These are phyloP conservation scores for Formica aserva DNA, from an alignment of 2,888 invertebrate genomes.

Conservation along the genomic window DNA sequence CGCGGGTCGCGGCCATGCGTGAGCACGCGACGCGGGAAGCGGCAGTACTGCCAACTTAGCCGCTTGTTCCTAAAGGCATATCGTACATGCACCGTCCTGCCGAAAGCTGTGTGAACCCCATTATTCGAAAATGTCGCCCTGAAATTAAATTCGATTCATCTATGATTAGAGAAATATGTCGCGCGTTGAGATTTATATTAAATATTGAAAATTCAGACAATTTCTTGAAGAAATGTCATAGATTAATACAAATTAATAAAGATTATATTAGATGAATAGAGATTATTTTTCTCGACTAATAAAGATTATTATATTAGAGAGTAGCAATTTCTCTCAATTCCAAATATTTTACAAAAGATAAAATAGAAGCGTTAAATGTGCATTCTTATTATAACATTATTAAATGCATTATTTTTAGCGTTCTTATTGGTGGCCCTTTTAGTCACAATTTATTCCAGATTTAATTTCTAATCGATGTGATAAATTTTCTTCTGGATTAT, in stretches of 20 bases:
- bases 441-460: not conserved
- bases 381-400: not conserved
- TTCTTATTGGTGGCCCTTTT: not conserved
- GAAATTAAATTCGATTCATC: not conserved
- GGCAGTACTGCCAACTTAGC: slow-evolving; percentile 40
- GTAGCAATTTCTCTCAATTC: not conserved
- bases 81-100: slow-evolving; percentile 30
- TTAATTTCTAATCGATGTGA: not conserved
- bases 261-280: not conserved
- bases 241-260: not conserved
- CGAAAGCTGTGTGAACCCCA: slow-evolving; percentile 37
- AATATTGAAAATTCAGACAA: no score
- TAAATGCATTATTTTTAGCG: not conserved
- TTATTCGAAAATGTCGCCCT: slow-evolving; percentile 25
- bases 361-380: not conserved
- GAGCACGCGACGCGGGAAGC: slow-evolving; percentile 46
- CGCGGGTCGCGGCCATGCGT: slow-evolving; percentile 32
- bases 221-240: not conserved
- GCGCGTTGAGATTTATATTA: not conserved
- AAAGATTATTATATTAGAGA: not conserved
- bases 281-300: not conserved
- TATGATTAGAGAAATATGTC: not conserved
- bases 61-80: slow-evolving; percentile 21
- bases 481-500: not conserved
- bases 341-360: not conserved